phyloP scores from a whole-genome alignment of 1,140 invertebrate species.

The Colletes latitarsis region DNA sequence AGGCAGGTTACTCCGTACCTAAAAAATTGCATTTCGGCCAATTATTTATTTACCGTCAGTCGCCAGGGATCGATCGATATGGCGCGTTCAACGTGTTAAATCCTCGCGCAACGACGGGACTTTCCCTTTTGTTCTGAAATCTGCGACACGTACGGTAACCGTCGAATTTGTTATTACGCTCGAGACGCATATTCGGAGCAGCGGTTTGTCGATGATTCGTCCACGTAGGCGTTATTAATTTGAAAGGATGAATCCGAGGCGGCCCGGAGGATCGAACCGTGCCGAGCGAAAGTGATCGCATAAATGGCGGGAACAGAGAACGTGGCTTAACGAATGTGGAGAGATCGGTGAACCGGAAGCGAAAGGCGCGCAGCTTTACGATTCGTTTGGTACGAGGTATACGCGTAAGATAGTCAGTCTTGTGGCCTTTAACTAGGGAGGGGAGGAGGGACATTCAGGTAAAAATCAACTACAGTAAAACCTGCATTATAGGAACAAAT shows the following conservation, averaged over 20 bases:
- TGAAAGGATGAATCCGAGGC: slow-evolving; percentile 33
- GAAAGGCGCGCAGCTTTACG: slow-evolving; percentile 65
- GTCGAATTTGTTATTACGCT: background rate
- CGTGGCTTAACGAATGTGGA: slow-evolving; percentile 62
- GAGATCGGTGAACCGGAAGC: slow-evolving; percentile 68
- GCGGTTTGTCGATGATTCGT: slow-evolving; percentile 16
- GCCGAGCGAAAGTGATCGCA: slow-evolving; percentile 61
- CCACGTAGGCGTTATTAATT: slow-evolving; percentile 24
- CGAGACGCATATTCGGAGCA: slow-evolving; percentile 19
- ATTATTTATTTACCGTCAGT: no score
- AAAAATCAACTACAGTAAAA: no score
- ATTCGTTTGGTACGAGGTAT: slow-evolving; percentile 58
- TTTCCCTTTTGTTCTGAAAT: slow-evolving; percentile 4
- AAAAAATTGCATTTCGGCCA: no score
- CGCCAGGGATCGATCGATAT: no score
- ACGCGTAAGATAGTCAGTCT: slow-evolving; percentile 50
- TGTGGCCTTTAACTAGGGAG: slow-evolving; percentile 50
- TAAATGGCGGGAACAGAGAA: slow-evolving; percentile 57
- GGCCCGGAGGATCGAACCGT: slow-evolving; percentile 25
- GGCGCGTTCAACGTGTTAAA: no score
- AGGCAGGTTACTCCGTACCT: no score
- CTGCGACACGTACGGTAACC: background rate
- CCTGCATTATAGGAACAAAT: no score
- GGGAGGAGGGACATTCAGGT: background rate
- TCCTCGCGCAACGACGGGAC: background rate